phyloP scores from a whole-genome alignment of 1,140 invertebrate genomes.

The Heliconius congener region DNA sequence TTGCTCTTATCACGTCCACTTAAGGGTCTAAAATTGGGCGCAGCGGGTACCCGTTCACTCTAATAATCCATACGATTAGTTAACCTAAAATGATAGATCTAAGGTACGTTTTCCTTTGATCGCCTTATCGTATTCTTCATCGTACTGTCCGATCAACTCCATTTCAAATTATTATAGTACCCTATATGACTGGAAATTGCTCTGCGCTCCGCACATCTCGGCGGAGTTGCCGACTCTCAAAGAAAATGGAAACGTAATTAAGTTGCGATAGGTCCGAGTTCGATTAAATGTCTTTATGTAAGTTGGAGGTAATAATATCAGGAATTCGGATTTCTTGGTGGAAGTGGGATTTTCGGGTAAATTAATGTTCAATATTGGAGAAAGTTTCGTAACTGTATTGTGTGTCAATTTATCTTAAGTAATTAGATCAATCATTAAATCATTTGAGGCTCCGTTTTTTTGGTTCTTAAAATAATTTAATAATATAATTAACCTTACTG shows the following conservation, averaged over 20 bases:
- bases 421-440: background rate
- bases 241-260: conserved; percentile 52
- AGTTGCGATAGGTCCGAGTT: conserved; percentile 37
- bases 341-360: background rate
- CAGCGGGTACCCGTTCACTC: conserved; percentile 14
- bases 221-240: conserved; percentile 37
- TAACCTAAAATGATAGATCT: background rate
- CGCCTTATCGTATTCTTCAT: conserved; percentile 33
- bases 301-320: conserved; percentile 30
- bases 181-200: conserved; percentile 47
- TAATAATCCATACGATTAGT: background rate
- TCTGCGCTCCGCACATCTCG: conserved; percentile 42
- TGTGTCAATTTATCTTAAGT: background rate
- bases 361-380: background rate
- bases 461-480: no score
- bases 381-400: background rate
- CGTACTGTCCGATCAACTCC: conserved; percentile 40
- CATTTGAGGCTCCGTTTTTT: no score
- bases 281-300: conserved; percentile 26
- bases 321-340: background rate
- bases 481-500: no score
- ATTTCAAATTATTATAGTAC: conserved; percentile 45
- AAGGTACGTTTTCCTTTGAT: conserved; percentile 22
- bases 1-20: conserved; percentile 51
- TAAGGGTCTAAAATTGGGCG: conserved; percentile 41